Evolutionary conservation across 2,113 vertebrate genomes (phyloP), one percentile per base, ranked within the genome.

Genomic region (Ctenomys sociabilis): DNA sequence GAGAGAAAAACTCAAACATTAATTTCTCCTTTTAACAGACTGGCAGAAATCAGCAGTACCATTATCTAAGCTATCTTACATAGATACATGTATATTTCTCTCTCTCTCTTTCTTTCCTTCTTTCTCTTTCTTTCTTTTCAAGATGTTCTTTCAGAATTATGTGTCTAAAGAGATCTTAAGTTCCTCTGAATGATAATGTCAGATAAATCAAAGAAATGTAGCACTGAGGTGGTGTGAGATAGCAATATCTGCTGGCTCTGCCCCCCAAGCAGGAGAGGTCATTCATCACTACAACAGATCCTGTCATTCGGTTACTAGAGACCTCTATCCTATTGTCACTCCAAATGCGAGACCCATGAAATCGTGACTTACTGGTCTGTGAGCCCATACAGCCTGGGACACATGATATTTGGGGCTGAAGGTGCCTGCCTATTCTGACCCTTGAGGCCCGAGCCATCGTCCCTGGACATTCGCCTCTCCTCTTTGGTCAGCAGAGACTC

Each of bases 271-370:
- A 64, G 7, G 40, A 26, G 4, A 92, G 77, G 95, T 73, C 8
- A 1, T 95, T 96, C 45, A 11, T 61, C n/a, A 93, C 92, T 97
- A 94, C 97, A 88, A 97, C 81, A 37, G 83, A 90, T 96, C 89
- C 81, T 93, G 92, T 85, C 9, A 40, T 75, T 95, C 28, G 85
- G 70, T 82, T 70, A 59, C 85, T 70, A 92, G 49, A 89, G 91
- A 35, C 77, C 66, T 75, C 82, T 96, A 45, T 59, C 82, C 68
- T 90, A 80, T 95, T 59, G 73, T 75, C 54, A 7, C 19, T 91
- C 45, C 0, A 91, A 35, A 93, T 88, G 77, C 87, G 84, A 92
- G 91, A 88, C 12, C 57, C 22, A 73, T 95, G 82, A 85, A 85
- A 96, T 93, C 78, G 90, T 90, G 61, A 77, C 75, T 2, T n/a